These are phyloP conservation scores for Plectus sambesii DNA, from an alignment of 1,140 invertebrate species.

Conservation along the genomic window DNA sequence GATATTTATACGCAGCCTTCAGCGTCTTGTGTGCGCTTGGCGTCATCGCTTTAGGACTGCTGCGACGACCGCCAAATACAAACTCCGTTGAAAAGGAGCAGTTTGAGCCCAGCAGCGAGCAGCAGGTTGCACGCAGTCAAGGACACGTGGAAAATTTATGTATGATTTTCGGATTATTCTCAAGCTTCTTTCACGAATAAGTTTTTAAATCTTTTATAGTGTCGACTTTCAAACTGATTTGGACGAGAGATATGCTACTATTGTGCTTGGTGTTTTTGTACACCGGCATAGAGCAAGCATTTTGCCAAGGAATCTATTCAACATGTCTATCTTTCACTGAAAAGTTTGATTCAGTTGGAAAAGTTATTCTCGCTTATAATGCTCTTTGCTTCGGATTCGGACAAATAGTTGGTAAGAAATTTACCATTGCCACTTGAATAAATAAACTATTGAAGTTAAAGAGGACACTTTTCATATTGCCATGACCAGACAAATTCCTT, in stretches of 20 bases:
- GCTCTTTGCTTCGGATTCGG: constrained; percentile 28
- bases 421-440: constrained; percentile 7
- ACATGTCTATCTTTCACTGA: constrained; percentile 31
- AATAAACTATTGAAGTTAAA: no score
- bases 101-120: neutral
- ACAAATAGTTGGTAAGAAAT: constrained; percentile 23
- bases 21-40: constrained; percentile 18
- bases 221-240: constrained; percentile 14
- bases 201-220: neutral
- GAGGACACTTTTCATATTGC: no score
- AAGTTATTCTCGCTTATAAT: constrained; percentile 32
- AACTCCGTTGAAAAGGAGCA: constrained; percentile 1
- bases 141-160: neutral
- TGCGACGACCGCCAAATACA: constrained; percentile 5
- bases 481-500: no score
- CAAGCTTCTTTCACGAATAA: constrained; percentile 1
- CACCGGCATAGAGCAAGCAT: constrained; percentile 31
- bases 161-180: neutral
- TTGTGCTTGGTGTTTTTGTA: constrained; percentile 29
- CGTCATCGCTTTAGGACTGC: constrained; percentile 7
- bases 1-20: constrained; percentile 17
- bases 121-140: constrained; percentile 1
- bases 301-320: constrained; percentile 33
- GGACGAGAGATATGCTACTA: constrained; percentile 21
- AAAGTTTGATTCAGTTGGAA: constrained; percentile 24